Base-by-base conservation (phyloP, 1,140 invertebrate species). In the Bacillus rossius region DNA sequence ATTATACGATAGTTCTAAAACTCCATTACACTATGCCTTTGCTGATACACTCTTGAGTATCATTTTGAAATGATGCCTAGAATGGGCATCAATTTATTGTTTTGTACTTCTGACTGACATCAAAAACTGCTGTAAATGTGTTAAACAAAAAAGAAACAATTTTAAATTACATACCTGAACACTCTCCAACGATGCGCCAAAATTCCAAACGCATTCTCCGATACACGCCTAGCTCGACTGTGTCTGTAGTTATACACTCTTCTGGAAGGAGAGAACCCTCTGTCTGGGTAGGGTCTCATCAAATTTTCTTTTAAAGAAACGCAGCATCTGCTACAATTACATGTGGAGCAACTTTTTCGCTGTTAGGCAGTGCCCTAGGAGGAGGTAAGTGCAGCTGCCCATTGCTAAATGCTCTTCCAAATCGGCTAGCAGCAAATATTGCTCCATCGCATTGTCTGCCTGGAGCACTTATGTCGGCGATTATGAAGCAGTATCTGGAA, bases 201-300 rank as follows among this genome's bases (percentile, higher is more conserved):
- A 34, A 34, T 34, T 10, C 29, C 29, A 34, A 34, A 34, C 4
- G 29, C 29, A 34, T 34, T 34, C 10, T 34, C 73, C 4, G 72
- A 61, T 17, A 70, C 67, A 53, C 68, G 62, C 59, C 75, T 61
- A 19, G 70, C 70, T 43, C 71, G 59, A 19, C 68, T 72, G 34
- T 75, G 57, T 49, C 76, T 57, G 55, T 77, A 79, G 60, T 79
- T 79, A 59, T 74, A 79, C 55, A 76, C 69, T 64, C 64, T 66
- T 62, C 76, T 67, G 42, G 68, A 51, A 22, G 68, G 37, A 42
- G 62, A 53, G 38, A 73, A 51, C 25, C 65, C 17, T 47, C 62
- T 61, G 17, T 67, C 61, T 34, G 71, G 69, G 64, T 71, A 79
- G 48, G 77, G 75, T 53, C 70, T 73, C 79, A 75, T 48, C 79